A percentile compares a stretch with the other conserved stretches of the same genome.
Conservation (phyloP, 2,888 invertebrate genomes). For the Abrostola tripartita region DNA sequence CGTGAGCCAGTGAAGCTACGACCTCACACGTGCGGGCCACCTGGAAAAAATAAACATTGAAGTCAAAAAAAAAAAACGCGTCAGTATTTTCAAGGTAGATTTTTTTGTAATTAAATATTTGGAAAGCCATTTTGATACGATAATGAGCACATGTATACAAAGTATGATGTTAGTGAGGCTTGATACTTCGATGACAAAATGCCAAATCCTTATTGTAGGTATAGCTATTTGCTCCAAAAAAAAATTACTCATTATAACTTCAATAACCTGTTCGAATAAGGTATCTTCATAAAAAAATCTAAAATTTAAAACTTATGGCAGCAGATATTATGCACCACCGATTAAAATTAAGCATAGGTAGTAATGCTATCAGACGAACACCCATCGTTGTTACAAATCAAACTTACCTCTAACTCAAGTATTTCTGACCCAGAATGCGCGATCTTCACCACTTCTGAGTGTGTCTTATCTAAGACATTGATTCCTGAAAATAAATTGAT, state of each 20-base stretch:
- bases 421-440: constrained; percentile 96
- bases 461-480: constrained; percentile 96
- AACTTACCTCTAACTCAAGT: constrained; percentile 92
- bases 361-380: no score
- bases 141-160: no score
- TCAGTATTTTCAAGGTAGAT: no score
- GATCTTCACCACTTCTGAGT: constrained; percentile 97
- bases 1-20: constrained; percentile 90
- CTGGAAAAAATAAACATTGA: constrained; percentile 63
- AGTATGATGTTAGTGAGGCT: constrained; percentile 20
- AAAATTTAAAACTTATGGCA: no score
- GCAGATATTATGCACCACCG: no score
- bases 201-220: background rate
- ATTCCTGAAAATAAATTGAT: constrained; percentile 84
- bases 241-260: no score
- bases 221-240: background rate
- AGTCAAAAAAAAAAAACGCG: background rate
- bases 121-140: no score
- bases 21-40: constrained; percentile 96
- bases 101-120: no score
- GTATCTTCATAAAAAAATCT: no score
- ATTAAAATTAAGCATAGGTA: no score
- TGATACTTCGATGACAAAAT: background rate
- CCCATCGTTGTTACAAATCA: background rate
- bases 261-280: no score